A percentile compares a stretch with the other conserved stretches of the same genome.
phyloP scores from a whole-genome alignment of 2,113 vertebrate genomes.

The Cinclus cinclus region DNA sequence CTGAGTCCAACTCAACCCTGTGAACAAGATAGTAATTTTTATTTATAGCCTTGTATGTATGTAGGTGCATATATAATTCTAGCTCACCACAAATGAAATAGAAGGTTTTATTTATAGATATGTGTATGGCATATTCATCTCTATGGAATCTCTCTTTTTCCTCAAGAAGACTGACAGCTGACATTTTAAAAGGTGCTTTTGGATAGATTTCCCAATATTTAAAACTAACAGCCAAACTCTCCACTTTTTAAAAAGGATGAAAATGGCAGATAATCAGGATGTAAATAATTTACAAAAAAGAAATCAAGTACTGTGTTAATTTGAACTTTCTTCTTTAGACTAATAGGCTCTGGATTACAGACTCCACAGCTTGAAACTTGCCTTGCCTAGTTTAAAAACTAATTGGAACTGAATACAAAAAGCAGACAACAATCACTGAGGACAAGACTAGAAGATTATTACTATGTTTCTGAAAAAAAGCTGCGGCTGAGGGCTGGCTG shows the following conservation, averaged over 20 bases:
- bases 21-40: background rate
- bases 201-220: background rate
- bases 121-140: background rate
- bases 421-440: background rate
- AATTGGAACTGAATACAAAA: background rate
- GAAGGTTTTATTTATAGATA: slow-evolving; percentile 25
- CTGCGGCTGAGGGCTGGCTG: background rate
- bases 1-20: background rate
- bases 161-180: slow-evolving; percentile 18
- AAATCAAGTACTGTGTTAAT: background rate
- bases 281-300: background rate
- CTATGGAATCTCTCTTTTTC: background rate
- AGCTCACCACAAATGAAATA: background rate
- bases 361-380: background rate
- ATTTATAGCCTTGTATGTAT: slow-evolving; percentile 17
- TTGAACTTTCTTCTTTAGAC: background rate
- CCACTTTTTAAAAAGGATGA: background rate
- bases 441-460: background rate
- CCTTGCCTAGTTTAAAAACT: background rate
- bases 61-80: slow-evolving; percentile 6
- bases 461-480: background rate
- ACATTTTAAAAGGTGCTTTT: background rate
- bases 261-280: background rate
- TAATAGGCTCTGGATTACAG: background rate
- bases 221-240: background rate